Conservation (phyloP, 2,797 vertebrate species). For the Otus scops region DNA sequence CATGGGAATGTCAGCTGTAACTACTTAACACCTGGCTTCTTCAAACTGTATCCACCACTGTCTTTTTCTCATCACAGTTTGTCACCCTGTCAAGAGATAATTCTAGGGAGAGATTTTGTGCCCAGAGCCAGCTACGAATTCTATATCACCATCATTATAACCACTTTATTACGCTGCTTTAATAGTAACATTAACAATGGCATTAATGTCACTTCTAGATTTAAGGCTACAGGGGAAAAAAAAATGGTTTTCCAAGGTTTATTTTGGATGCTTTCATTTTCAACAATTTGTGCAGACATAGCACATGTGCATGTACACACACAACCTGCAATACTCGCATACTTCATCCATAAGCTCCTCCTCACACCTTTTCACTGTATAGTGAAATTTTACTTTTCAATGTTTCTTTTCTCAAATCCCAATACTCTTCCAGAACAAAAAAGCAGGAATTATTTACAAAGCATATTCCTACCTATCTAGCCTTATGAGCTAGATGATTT, state of each 20-base stretch:
- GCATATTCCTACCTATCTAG: background rate
- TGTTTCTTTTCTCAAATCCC: background rate
- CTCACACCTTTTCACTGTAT: background rate
- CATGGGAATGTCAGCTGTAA: background rate
- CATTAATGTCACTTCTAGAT: background rate
- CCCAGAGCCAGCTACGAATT: background rate
- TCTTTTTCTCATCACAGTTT: background rate
- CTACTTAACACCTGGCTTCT: background rate
- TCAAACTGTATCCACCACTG: background rate
- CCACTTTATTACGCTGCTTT: background rate
- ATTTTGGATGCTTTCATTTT: background rate
- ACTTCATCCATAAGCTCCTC: background rate
- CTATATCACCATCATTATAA: background rate
- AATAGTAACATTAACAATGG: background rate
- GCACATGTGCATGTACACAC: accelerated
- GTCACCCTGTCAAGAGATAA: background rate
- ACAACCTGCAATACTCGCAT: accelerated
- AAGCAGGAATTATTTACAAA: background rate
- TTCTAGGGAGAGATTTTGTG: background rate
- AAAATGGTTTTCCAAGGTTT: accelerated
- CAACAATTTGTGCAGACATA: background rate
- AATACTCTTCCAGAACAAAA: background rate
- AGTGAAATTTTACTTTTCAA: background rate
- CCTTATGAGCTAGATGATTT: background rate
- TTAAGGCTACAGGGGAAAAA: background rate